A percentile compares a stretch with the other conserved stretches of the same genome.
phyloP scores from a whole-genome alignment of 53 echinoderm and acorn worm genomes.

The Paracentrotus lividus region DNA sequence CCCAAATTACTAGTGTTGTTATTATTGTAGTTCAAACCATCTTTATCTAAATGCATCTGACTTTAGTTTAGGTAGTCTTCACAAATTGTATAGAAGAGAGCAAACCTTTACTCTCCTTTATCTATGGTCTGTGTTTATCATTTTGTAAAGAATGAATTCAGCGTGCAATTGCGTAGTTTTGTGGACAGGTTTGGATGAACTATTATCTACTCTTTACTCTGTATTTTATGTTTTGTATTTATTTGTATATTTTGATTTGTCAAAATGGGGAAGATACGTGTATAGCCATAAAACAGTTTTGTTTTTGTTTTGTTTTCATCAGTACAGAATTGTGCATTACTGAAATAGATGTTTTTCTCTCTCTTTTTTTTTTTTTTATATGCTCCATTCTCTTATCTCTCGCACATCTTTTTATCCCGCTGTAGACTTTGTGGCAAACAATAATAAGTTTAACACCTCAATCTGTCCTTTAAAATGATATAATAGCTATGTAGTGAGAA shows the following conservation, averaged over 20 bases:
- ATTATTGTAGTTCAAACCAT: neutral
- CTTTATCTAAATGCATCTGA: neutral
- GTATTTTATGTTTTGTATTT: slow-evolving; percentile 66
- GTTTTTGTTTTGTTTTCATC: neutral
- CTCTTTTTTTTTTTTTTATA: slow-evolving; percentile 32
- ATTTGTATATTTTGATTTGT: slow-evolving; percentile 70
- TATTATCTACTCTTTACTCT: neutral
- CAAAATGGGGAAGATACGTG: neutral
- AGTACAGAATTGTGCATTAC: slow-evolving; percentile 60
- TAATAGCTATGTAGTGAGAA: slow-evolving; percentile 35
- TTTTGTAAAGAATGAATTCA: neutral
- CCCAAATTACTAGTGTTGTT: neutral
- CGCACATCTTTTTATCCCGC: neutral
- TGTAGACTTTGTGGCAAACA: neutral
- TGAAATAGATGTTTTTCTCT: slow-evolving; percentile 66
- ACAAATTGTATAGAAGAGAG: neutral
- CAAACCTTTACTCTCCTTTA: neutral
- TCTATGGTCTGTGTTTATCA: neutral
- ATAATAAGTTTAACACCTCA: neutral
- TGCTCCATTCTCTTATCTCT: neutral
- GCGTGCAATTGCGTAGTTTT: slow-evolving; percentile 44
- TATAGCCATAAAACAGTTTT: neutral
- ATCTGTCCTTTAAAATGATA: neutral
- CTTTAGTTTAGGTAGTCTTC: neutral
- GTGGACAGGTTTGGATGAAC: neutral